Evolutionary conservation across 2,888 invertebrate genomes (phyloP).

Genomic region (Autographa pulchrina): DNA sequence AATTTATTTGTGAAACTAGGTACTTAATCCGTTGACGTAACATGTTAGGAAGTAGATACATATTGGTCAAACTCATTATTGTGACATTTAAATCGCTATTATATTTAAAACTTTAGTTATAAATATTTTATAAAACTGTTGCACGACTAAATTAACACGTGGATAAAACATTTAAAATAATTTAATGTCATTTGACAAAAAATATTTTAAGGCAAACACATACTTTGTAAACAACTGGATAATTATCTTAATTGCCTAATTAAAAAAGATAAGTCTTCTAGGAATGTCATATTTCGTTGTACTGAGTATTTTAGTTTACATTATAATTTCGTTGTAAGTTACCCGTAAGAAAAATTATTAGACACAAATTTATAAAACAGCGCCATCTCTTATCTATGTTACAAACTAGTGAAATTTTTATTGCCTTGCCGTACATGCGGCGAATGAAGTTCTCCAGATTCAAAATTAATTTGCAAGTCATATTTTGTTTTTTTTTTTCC

Average conservation of each 20-base stretch:
- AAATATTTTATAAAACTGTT: no score
- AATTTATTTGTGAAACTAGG: no score
- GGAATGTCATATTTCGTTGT: conserved; percentile 44
- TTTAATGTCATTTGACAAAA: not conserved
- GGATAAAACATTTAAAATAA: no score
- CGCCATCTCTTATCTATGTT: not conserved
- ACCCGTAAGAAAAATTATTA: conserved; percentile 41
- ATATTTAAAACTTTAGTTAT: no score
- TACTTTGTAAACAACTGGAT: not conserved
- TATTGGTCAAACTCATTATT: no score
- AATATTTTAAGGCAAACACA: not conserved
- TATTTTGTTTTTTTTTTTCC: no score
- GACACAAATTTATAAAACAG: not conserved
- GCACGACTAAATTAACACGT: no score
- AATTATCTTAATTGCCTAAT: not conserved
- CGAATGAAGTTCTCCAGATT: no score
- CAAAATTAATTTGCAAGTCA: no score
- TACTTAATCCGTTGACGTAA: no score
- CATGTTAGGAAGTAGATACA: no score
- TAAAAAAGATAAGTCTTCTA: conserved; percentile 15
- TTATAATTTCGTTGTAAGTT: conserved; percentile 23
- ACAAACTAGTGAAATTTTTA: not conserved
- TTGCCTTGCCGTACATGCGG: not conserved
- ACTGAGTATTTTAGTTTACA: conserved; percentile 29
- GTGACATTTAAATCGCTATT: no score